Conservation (phyloP, 53 echinoderm and acorn worm species). For the Stichopus horrens region DNA sequence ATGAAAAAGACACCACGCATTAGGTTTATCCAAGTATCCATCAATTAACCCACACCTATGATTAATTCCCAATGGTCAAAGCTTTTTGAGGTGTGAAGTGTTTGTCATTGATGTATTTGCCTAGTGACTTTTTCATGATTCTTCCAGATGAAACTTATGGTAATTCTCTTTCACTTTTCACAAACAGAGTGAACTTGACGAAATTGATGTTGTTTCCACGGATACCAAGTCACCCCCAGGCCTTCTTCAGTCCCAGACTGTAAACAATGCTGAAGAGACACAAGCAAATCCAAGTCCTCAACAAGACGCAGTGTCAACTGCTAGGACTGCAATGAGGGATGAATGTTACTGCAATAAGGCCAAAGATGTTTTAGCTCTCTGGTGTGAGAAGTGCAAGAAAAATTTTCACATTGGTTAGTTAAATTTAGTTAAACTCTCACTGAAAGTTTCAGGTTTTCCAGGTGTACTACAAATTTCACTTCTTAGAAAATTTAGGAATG, state of each 20-base stretch:
- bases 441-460: too few species aligned
- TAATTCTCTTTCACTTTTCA: background rate
- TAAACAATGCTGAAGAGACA: background rate
- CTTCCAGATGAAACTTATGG: too few species aligned
- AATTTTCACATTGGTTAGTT: constrained; percentile 83
- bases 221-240: constrained; percentile 67
- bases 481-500: too few species aligned
- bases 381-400: constrained; percentile 94
- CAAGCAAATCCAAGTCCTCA: background rate
- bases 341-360: constrained; percentile 82
- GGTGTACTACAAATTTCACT: too few species aligned
- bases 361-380: constrained; percentile 59
- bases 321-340: background rate
- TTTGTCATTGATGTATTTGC: too few species aligned
- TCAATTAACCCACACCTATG: too few species aligned
- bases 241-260: constrained; percentile 7
- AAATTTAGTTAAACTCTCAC: too few species aligned
- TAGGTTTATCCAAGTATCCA: too few species aligned
- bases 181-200: constrained; percentile 80
- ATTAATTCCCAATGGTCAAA: too few species aligned
- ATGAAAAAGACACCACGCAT: too few species aligned
- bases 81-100: too few species aligned
- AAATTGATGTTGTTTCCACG: constrained; percentile 96
- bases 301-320: background rate
- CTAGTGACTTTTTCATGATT: too few species aligned